Evolutionary conservation across 2,113 vertebrate genomes (phyloP).

Genomic region (Acrocephalus kingi): DNA sequence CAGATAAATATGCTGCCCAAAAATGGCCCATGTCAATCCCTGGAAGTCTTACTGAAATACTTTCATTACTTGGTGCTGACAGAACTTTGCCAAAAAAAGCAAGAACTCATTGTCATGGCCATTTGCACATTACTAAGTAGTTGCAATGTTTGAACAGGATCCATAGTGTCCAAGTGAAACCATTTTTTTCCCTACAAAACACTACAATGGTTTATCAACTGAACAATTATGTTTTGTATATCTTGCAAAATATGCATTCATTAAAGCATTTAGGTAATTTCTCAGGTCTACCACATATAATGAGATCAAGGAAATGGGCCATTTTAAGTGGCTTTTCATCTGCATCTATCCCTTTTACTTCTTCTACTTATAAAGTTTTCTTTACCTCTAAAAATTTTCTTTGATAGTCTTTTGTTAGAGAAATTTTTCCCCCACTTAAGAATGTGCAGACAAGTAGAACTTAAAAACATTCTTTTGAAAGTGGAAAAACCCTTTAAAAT

Average conservation of each 20-base stretch:
- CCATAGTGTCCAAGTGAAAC: neutral
- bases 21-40: constrained; percentile 80
- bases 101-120: neutral
- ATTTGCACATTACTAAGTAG: neutral
- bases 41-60: constrained; percentile 72
- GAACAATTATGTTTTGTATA: neutral
- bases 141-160: neutral
- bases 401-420: neutral
- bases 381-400: neutral
- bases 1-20: constrained; percentile 74
- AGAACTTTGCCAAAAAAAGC: constrained; percentile 65
- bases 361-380: neutral
- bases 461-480: neutral
- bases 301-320: neutral
- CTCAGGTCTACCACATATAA: neutral
- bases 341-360: neutral
- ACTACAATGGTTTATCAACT: neutral
- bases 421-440: neutral
- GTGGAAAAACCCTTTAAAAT: neutral
- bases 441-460: neutral
- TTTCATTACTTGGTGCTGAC: constrained; percentile 78
- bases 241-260: neutral
- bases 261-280: neutral
- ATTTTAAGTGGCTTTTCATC: neutral
- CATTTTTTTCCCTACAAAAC: neutral